phyloP scores from a whole-genome alignment of 1,140 invertebrate species.

The Holotrichia oblita region DNA sequence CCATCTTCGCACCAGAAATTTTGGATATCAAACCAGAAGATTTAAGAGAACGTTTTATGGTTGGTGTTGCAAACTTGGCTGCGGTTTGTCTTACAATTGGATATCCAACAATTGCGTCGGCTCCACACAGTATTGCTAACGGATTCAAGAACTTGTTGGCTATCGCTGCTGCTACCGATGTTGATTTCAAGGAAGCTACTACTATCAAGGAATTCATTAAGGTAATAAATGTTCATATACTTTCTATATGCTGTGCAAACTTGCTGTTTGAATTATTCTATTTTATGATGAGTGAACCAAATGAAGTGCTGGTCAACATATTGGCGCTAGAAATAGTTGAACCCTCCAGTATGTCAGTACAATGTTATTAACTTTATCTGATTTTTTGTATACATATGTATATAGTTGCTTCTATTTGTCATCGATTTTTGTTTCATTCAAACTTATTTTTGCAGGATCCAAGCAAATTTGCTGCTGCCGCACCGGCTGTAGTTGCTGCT shows the following conservation, averaged over 20 bases:
- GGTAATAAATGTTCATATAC: slow-evolving; percentile 61
- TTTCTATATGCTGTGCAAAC: not conserved
- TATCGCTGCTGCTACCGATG: slow-evolving; percentile 93
- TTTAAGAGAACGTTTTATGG: slow-evolving; percentile 88
- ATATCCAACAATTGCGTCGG: slow-evolving; percentile 96
- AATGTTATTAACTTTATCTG: slow-evolving; percentile 47
- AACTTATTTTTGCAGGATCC: slow-evolving; percentile 76
- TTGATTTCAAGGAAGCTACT: slow-evolving; percentile 93
- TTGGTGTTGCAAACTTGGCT: slow-evolving; percentile 93
- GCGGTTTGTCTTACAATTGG: slow-evolving; percentile 93
- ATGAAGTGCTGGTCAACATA: slow-evolving; percentile 52
- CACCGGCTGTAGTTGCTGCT: slow-evolving; percentile 68
- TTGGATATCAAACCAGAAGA: slow-evolving; percentile 98
- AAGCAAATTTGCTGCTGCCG: slow-evolving; percentile 82
- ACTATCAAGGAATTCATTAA: slow-evolving; percentile 93
- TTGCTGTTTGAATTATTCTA: not conserved
- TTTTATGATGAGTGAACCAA: slow-evolving; percentile 40
- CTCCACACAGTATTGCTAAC: slow-evolving; percentile 96
- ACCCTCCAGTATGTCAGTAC: slow-evolving; percentile 57
- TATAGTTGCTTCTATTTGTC: too few relatives aligned
- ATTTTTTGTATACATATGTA: not conserved
- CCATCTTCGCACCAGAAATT: slow-evolving; percentile 95
- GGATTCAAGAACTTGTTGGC: slow-evolving; percentile 98
- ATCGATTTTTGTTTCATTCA: too few relatives aligned
- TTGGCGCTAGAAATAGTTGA: slow-evolving; percentile 63